Conservation (phyloP, 92 coral and sea anemone genomes). For the Plumapathes pennacea region DNA sequence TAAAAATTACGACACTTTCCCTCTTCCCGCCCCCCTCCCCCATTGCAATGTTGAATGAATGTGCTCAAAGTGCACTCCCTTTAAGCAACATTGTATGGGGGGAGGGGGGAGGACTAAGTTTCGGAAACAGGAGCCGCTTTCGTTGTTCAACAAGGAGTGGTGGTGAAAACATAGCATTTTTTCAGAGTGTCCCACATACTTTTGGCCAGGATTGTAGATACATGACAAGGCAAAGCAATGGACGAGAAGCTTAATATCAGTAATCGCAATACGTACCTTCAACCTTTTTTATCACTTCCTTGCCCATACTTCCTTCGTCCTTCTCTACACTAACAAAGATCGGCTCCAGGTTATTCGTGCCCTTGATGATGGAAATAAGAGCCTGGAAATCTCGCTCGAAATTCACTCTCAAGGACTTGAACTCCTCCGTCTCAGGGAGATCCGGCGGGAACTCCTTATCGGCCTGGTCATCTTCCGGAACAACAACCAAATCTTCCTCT, state of each 20-base stretch:
- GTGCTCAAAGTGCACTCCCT: too few relatives aligned
- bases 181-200: too few relatives aligned
- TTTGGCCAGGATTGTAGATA: too few relatives aligned
- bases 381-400: constrained; percentile 81
- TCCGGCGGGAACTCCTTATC: constrained; percentile 73
- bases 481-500: constrained; percentile 45
- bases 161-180: too few relatives aligned
- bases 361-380: constrained; percentile 81
- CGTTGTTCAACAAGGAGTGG: too few relatives aligned
- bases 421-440: constrained; percentile 74
- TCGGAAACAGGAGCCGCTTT: too few relatives aligned
- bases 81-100: too few relatives aligned
- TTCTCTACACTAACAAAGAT: constrained; percentile 68
- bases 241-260: neutral
- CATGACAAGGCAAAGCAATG: neutral
- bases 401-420: constrained; percentile 56
- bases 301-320: constrained; percentile 33
- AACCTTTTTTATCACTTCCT: constrained; percentile 62
- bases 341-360: constrained; percentile 78
- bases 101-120: too few relatives aligned
- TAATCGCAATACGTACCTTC: constrained; percentile 84
- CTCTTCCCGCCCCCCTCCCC: too few relatives aligned
- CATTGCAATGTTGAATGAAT: too few relatives aligned
- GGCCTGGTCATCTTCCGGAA: constrained; percentile 43
- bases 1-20: too few relatives aligned